Conservation (phyloP, 2,888 invertebrate genomes). For the Molorchus minor region DNA sequence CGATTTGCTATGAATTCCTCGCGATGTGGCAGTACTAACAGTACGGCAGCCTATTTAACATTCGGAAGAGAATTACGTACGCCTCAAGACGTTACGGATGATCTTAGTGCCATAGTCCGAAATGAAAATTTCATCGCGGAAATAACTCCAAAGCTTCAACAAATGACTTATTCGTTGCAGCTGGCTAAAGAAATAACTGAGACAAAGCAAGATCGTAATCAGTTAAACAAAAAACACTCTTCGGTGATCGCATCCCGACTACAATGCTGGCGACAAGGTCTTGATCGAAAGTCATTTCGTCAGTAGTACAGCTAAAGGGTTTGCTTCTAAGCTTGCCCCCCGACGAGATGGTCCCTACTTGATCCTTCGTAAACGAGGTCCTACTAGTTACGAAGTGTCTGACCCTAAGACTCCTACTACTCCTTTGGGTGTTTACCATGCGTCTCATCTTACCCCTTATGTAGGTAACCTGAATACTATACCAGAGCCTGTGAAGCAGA, state of each 20-base stretch:
- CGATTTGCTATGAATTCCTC: conserved; percentile 58
- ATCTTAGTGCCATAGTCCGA: conserved; percentile 24
- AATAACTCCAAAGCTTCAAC: conserved; percentile 28
- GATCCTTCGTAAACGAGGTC: neutral
- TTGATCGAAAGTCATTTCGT: conserved; percentile 39
- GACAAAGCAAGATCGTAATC: neutral
- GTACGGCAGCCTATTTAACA: conserved; percentile 50
- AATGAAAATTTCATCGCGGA: conserved; percentile 32
- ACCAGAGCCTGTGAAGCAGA: neutral
- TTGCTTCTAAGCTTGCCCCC: conserved; percentile 49
- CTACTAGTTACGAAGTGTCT: neutral
- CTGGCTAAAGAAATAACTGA: neutral
- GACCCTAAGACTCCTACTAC: neutral
- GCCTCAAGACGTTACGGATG: conserved; percentile 39
- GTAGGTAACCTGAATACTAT: neutral
- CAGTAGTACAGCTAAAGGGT: conserved; percentile 35
- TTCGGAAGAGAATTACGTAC: conserved; percentile 27
- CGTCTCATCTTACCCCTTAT: conserved; percentile 8
- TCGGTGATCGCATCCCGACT: conserved; percentile 32
- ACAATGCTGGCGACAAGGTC: conserved; percentile 43
- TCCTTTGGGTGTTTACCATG: conserved; percentile 28
- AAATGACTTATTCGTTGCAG: conserved; percentile 1
- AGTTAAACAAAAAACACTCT: conserved; percentile 26
- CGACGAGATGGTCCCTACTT: conserved; percentile 39
- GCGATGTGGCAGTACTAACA: conserved; percentile 34